A percentile compares a stretch with the other conserved stretches of the same genome.
phyloP scores from a whole-genome alignment of 2,113 vertebrate genomes.

The Myanophis thanlyinensis region DNA sequence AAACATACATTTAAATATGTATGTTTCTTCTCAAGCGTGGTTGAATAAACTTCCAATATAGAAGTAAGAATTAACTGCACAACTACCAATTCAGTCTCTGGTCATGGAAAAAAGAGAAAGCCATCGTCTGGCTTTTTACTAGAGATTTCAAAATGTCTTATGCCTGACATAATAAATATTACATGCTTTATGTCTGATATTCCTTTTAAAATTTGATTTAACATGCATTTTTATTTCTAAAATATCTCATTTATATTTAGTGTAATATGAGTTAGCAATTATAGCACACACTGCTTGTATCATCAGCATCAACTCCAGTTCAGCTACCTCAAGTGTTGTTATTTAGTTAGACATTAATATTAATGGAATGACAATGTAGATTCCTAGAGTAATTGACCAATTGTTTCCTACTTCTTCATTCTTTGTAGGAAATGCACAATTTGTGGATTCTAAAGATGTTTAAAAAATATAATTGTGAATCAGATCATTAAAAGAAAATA shows the following conservation, averaged over 20 bases:
- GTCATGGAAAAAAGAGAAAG: neutral
- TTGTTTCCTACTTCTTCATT: neutral
- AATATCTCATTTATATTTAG: neutral
- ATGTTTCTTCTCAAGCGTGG: neutral
- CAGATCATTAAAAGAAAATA: neutral
- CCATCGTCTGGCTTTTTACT: neutral
- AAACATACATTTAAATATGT: neutral
- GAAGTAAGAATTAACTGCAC: neutral
- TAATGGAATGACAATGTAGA: neutral
- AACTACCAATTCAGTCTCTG: neutral
- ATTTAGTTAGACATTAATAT: neutral
- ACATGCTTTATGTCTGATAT: neutral
- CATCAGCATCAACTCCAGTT: neutral
- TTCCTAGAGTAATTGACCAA: neutral
- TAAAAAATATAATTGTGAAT: neutral
- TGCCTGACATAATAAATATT: neutral
- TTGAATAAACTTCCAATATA: neutral
- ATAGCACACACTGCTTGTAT: neutral
- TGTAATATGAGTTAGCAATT: neutral
- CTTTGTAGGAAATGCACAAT: neutral
- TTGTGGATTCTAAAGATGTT: neutral
- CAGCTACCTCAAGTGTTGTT: neutral
- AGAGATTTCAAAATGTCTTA: neutral
- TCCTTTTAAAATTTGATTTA: neutral
- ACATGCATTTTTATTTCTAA: neutral